Evolutionary conservation across 2,888 invertebrate species (phyloP), one percentile per base, ranked within the genome.

Genomic region (Epiblema foenella): DNA sequence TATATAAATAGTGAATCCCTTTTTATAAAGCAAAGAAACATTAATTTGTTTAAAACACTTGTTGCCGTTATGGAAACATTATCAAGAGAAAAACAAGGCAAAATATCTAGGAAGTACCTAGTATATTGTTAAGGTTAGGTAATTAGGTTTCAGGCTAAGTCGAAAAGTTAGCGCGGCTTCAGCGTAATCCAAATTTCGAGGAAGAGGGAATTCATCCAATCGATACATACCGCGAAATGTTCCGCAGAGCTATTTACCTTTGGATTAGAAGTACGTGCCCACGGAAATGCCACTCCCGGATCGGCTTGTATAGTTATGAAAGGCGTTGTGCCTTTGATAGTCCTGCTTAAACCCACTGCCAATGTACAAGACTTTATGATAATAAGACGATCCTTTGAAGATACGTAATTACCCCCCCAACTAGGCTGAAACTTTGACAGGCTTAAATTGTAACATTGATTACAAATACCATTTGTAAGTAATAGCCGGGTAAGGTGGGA

Each of bases 141-240:
- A 12, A 20, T 52, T 37, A 51, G 12, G 9, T 20, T 33, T 24
- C n/a, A 20, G 7, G 52, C 10, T 54, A 37, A 54, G 39, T 54
- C 37, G n/a, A 24, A 64, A 54, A 54, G 39, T 54, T 64, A 54
- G 54, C 20, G 20, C 20, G n/a, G 52, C 18, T 64, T 64, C 54
- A 64, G 20, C 52, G 52, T 39, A 64, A 64, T 64, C 39, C 37
- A 54, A 39, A 11, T 39, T 39, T 24, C 20, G 24, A 15, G n/a
- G 52, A 52, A 63, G 37, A 37, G 49, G 42, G 17, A 52, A 64
- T 54, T 52, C 37, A 12, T 37, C 51, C 33, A 20, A 52, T 63
- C 64, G 64, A 39, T 54, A 54, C n/a, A n/a, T 64, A 64, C 52
- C 12, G n/a, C n/a, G 39, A 54, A 62, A 39, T 11, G 37, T 54